Percentiles rank a stretch among this genome's conserved stretches.
These are phyloP conservation scores for Dendrolimus punctatus DNA, from an alignment of 1,140 invertebrate genomes.

Conservation along the genomic window DNA sequence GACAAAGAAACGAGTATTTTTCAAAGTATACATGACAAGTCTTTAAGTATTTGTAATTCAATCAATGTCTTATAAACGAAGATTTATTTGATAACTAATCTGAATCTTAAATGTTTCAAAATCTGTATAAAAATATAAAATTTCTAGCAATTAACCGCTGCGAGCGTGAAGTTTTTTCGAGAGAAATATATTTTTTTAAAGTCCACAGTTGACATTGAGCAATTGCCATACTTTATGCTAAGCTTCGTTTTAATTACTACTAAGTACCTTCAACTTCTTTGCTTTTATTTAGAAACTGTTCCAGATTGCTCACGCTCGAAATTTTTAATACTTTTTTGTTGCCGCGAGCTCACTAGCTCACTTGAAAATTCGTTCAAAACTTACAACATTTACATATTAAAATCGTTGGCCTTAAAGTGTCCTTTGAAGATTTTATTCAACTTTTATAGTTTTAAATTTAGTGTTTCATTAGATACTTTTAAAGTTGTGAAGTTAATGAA, in stretches of 20 bases:
- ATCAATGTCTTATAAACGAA: too few species aligned
- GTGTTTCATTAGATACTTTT: too few species aligned
- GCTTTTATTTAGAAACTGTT: conserved; percentile 26
- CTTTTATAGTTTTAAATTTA: too few species aligned
- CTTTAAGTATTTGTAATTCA: too few species aligned
- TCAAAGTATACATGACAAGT: too few species aligned
- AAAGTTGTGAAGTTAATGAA: too few species aligned
- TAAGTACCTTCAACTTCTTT: conserved; percentile 33
- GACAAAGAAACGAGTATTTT: too few species aligned
- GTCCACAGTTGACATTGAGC: conserved; percentile 37
- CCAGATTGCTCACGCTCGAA: conserved; percentile 25
- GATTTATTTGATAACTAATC: conserved; percentile 2
- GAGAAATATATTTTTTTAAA: conserved; percentile 28
- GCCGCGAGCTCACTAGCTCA: too few species aligned
- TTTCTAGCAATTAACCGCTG: conserved; percentile 17
- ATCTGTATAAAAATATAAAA: conserved; percentile 8
- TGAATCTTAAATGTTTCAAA: neutral
- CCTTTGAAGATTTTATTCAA: too few species aligned
- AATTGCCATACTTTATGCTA: conserved; percentile 49
- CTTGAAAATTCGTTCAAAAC: too few species aligned
- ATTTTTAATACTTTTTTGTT: neutral
- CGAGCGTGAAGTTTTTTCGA: conserved; percentile 12
- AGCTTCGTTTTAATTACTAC: conserved; percentile 54
- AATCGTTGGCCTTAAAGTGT: too few species aligned
- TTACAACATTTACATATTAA: too few species aligned